phyloP scores from a whole-genome alignment of 2,113 vertebrate genomes.

The Alces alces region DNA sequence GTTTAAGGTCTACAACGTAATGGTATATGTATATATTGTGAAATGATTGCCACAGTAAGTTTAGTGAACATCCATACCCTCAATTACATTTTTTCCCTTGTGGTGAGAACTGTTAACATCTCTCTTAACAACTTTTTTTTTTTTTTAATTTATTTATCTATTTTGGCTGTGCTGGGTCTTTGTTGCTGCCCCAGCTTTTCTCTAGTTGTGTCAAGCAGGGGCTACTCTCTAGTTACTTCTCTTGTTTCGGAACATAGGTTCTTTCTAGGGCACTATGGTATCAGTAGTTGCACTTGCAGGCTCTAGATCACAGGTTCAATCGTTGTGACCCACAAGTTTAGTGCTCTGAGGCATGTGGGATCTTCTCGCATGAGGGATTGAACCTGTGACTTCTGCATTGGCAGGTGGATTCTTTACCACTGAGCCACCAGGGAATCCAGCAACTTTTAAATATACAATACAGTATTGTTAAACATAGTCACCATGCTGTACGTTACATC shows the following conservation, averaged over 20 bases:
- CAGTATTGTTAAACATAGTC: neutral
- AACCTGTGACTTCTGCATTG: neutral
- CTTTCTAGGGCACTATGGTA: neutral
- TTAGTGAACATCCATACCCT: neutral
- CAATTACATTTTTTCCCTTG: neutral
- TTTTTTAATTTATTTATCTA: neutral
- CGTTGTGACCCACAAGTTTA: neutral
- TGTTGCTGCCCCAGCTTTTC: neutral
- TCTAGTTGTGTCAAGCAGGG: neutral
- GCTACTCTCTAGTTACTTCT: neutral
- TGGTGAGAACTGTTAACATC: neutral
- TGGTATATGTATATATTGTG: neutral
- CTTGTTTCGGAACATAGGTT: accelerated
- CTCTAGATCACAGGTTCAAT: neutral
- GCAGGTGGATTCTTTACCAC: neutral
- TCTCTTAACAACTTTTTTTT: neutral
- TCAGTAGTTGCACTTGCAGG: neutral
- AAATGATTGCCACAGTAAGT: neutral
- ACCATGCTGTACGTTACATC: neutral
- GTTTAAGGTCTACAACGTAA: neutral
- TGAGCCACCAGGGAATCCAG: neutral
- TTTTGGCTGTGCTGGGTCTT: neutral
- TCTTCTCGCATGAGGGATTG: neutral
- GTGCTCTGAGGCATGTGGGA: neutral
- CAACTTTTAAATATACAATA: neutral